Evolutionary conservation across 2,888 invertebrate species (phyloP).

Genomic region (Athalia circularis): DNA sequence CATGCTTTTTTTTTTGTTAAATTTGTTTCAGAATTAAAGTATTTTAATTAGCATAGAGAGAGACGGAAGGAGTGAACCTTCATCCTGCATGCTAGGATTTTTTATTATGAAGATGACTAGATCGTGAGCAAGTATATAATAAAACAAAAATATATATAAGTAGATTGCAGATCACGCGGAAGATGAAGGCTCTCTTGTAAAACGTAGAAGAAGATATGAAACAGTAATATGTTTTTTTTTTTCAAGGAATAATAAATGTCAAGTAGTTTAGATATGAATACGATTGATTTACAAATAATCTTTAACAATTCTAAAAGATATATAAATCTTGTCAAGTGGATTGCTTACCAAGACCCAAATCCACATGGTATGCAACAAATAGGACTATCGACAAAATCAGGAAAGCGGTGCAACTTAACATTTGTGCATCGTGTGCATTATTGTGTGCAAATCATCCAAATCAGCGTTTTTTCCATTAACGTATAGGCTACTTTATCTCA

Average conservation of each 20-base stretch:
- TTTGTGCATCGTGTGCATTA: slow-evolving; percentile 67
- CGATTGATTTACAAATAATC: not conserved
- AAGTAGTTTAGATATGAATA: not conserved
- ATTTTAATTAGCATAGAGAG: not conserved
- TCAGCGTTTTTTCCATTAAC: slow-evolving; percentile 52
- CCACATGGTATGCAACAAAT: slow-evolving; percentile 75
- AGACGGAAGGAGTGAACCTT: slow-evolving; percentile 8
- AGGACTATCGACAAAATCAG: slow-evolving; percentile 74
- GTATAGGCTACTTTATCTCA: not conserved
- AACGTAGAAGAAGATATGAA: too few relatives aligned
- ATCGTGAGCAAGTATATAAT: not conserved
- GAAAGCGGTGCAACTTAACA: slow-evolving; percentile 73
- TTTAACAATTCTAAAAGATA: slow-evolving; percentile 1
- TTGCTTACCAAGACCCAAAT: slow-evolving; percentile 75
- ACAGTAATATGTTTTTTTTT: not conserved
- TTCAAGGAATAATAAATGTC: not conserved
- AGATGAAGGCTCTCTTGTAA: too few relatives aligned
- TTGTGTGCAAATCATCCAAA: slow-evolving; percentile 61
- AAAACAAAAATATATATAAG: slow-evolving; percentile 4
- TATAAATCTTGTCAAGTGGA: slow-evolving; percentile 49
- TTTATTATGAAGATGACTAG: not conserved
- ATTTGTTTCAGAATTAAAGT: not conserved
- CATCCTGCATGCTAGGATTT: not conserved
- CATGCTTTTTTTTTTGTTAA: slow-evolving; percentile 10
- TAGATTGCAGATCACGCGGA: not conserved